phyloP scores from a whole-genome alignment of 2,888 invertebrate genomes.

The Drosophila acutilabella region DNA sequence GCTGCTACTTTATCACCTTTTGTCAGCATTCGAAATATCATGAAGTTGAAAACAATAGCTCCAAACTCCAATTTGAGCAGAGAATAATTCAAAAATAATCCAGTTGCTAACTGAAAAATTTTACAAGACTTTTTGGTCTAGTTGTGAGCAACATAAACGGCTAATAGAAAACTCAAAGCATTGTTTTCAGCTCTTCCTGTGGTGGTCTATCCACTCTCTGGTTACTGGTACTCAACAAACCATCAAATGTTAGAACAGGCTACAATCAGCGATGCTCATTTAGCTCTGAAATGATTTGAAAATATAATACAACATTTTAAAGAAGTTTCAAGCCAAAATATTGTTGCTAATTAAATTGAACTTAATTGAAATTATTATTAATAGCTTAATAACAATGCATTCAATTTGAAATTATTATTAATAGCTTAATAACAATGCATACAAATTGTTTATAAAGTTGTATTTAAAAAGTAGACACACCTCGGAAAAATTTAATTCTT shows the following conservation, averaged over 20 bases:
- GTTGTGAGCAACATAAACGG: background rate
- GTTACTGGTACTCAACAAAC: conserved; percentile 6
- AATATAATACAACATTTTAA: no score
- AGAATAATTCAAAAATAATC: conserved; percentile 50
- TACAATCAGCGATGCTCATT: background rate
- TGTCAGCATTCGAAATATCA: conserved; percentile 10
- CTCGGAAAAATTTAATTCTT: no score
- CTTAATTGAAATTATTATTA: no score
- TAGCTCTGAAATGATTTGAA: background rate
- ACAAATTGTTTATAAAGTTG: no score
- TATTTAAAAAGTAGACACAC: no score
- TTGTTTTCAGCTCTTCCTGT: background rate
- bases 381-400: no score
- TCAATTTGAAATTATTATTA: no score
- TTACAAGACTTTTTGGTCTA: background rate
- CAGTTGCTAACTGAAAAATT: background rate
- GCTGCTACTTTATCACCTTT: background rate
- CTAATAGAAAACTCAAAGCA: background rate
- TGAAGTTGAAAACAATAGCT: conserved; percentile 8
- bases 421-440: no score
- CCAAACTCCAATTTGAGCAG: conserved; percentile 11
- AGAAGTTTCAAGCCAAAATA: no score
- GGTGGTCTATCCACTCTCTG: background rate
- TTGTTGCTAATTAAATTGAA: no score
- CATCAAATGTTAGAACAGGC: conserved; percentile 15